A percentile compares a stretch with the other conserved stretches of the same genome.
Evolutionary conservation across 1,140 invertebrate genomes (phyloP).

Genomic region (Campoletis sonorensis): DNA sequence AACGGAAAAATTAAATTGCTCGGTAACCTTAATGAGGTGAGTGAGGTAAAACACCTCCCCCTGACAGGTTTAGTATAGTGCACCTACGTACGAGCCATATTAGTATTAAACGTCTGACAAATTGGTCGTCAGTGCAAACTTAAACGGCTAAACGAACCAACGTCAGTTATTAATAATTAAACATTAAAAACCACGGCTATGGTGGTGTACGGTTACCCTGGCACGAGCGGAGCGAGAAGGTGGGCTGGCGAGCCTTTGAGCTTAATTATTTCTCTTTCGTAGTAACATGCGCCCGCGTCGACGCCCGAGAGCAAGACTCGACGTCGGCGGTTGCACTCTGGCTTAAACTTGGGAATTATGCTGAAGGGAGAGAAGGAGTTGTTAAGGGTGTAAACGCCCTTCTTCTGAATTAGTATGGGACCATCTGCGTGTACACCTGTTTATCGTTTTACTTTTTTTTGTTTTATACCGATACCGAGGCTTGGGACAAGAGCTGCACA

Average conservation of each 20-base stretch:
- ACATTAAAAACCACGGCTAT: conserved; percentile 49
- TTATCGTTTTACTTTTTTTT: not conserved
- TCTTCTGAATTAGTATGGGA: conserved; percentile 6
- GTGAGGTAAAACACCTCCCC: conserved; percentile 13
- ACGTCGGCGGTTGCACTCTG: conserved; percentile 26
- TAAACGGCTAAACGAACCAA: conserved; percentile 47
- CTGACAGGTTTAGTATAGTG: not conserved
- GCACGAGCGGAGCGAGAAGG: not conserved
- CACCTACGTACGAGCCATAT: not conserved
- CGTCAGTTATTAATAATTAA: conserved; percentile 53
- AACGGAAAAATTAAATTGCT: conserved; percentile 50
- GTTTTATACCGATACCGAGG: conserved; percentile 4
- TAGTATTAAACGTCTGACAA: conserved; percentile 42
- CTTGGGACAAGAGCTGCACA: not conserved
- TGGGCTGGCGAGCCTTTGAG: conserved; percentile 48
- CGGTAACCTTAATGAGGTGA: conserved; percentile 37
- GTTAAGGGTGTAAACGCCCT: conserved; percentile 27
- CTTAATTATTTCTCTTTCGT: conserved; percentile 52
- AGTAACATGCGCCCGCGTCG: conserved; percentile 27
- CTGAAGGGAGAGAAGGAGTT: conserved; percentile 35
- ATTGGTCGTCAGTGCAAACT: conserved; percentile 50
- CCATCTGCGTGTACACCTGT: not conserved
- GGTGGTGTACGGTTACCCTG: conserved; percentile 15
- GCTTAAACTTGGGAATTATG: conserved; percentile 50
- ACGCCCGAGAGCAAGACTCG: conserved; percentile 22